Percentiles rank a stretch among this genome's conserved stretches.
phyloP scores from a whole-genome alignment of 2,113 vertebrate genomes.

The Tragelaphus strepsiceros region DNA sequence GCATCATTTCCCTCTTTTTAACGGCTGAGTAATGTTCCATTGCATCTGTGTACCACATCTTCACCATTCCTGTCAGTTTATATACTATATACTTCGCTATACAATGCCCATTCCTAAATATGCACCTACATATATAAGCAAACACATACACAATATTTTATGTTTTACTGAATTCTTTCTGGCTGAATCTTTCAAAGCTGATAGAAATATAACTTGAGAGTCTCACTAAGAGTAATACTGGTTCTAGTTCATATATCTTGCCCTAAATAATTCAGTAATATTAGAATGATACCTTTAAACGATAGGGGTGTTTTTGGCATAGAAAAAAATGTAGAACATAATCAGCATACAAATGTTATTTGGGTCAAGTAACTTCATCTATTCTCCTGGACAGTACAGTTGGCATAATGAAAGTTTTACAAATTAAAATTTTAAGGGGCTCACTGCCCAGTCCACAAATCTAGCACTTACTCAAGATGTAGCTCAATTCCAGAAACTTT shows the following conservation, averaged over 20 bases:
- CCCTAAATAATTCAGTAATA: neutral
- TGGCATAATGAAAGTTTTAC: neutral
- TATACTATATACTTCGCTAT: neutral
- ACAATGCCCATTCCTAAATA: neutral
- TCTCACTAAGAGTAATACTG: neutral
- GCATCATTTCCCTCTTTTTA: neutral
- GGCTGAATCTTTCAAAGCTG: neutral
- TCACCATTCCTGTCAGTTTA: neutral
- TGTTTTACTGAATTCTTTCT: neutral
- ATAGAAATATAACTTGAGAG: neutral
- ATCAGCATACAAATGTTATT: neutral
- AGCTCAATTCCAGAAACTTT: neutral
- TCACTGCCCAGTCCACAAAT: neutral
- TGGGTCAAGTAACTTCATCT: neutral
- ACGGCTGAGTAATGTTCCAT: neutral
- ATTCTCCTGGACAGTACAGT: neutral
- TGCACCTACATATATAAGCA: neutral
- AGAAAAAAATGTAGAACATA: neutral
- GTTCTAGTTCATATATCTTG: neutral
- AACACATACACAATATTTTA: neutral
- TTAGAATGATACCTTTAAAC: neutral
- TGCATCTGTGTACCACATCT: neutral
- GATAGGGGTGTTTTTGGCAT: neutral
- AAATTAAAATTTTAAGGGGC: neutral
- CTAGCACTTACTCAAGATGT: neutral